phyloP scores from a whole-genome alignment of 2,113 vertebrate species.

The Oncorhynchus tshawytscha region DNA sequence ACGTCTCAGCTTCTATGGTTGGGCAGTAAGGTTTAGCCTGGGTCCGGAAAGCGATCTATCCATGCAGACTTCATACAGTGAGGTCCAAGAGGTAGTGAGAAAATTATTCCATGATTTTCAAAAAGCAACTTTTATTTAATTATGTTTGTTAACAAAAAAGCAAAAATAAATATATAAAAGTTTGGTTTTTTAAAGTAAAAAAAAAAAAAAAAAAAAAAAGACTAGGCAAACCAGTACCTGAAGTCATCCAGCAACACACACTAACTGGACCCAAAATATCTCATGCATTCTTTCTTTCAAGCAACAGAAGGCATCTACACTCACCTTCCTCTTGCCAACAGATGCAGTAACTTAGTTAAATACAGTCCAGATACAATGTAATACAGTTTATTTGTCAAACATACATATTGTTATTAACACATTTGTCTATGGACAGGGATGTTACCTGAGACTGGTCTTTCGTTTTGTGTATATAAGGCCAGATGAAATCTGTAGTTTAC shows the following conservation, averaged over 20 bases:
- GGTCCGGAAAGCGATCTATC: not conserved
- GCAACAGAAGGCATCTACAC: no score
- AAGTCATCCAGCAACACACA: not conserved
- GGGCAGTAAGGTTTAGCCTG: not conserved
- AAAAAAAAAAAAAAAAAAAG: slow-evolving; percentile 15
- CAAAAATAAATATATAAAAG: slow-evolving; percentile 7
- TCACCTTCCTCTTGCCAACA: no score
- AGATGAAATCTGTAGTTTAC: no score
- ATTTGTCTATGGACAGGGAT: no score
- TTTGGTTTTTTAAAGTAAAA: not conserved
- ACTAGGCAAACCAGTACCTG: not conserved
- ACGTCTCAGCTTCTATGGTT: not conserved
- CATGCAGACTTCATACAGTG: not conserved
- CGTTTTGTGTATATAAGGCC: no score
- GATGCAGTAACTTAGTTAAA: no score
- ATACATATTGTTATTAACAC: no score
- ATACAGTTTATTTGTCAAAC: no score
- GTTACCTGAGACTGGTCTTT: no score
- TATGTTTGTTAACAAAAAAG: not conserved
- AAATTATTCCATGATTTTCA: not conserved
- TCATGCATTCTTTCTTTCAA: slow-evolving; percentile 18
- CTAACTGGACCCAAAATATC: not conserved
- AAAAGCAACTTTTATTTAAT: slow-evolving; percentile 16
- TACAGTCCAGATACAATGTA: no score
- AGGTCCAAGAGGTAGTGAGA: not conserved